Evolutionary conservation across 2,113 vertebrate species (phyloP).

Genomic region (Furnarius figulus): DNA sequence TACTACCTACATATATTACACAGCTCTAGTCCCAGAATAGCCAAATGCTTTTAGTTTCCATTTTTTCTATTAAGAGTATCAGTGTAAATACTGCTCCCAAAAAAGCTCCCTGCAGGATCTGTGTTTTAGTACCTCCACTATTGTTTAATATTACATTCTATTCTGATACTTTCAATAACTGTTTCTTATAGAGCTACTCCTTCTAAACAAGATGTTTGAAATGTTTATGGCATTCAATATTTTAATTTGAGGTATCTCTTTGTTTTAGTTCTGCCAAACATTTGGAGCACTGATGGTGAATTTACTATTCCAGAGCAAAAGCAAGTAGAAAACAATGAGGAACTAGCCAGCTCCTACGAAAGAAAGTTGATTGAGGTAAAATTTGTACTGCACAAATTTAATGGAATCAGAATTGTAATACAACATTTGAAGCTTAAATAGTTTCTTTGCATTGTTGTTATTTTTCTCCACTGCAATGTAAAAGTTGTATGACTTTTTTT

Average conservation of each 20-base stretch:
- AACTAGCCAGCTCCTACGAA: constrained; percentile 90
- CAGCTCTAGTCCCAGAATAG: not conserved
- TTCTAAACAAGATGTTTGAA: not conserved
- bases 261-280: constrained; percentile 69
- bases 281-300: constrained; percentile 82
- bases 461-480: not conserved
- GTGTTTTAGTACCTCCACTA: not conserved
- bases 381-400: not conserved
- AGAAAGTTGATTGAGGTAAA: constrained; percentile 97
- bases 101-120: not conserved
- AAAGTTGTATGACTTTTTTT: not conserved
- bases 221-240: not conserved
- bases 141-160: not conserved
- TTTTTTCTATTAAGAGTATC: not conserved
- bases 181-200: not conserved
- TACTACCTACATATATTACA: not conserved
- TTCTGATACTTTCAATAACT: not conserved
- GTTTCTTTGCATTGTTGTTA: not conserved
- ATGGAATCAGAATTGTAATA: not conserved
- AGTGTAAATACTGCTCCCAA: not conserved
- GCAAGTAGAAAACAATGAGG: constrained; percentile 86
- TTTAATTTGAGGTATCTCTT: constrained; percentile 4
- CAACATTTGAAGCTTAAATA: not conserved
- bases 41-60: not conserved
- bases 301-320: constrained; percentile 82